Conservation (phyloP, 2,113 vertebrate species). For the Heterotis niloticus region DNA sequence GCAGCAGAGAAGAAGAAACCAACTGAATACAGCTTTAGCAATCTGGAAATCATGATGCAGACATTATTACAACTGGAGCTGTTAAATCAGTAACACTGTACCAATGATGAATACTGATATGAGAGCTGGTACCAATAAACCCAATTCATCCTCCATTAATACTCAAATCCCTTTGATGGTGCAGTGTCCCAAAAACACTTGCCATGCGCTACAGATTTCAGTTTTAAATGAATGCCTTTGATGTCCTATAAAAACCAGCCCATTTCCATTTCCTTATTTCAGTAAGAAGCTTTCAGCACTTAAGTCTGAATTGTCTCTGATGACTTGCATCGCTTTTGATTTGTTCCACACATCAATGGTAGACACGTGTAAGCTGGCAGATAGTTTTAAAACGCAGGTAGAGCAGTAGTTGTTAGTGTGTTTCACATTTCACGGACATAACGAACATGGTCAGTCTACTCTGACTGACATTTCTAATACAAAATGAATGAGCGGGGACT, state of each 20-base stretch:
- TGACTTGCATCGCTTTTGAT: not conserved
- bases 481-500: not conserved
- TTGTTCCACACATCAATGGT: too few relatives aligned
- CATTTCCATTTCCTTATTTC: not conserved
- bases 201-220: not conserved
- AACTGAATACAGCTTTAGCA: not conserved
- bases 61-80: not conserved
- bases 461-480: too few relatives aligned
- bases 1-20: not conserved
- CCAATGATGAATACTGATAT: not conserved
- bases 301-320: not conserved
- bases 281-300: not conserved
- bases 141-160: not conserved
- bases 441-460: not conserved
- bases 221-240: not conserved
- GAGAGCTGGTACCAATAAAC: not conserved
- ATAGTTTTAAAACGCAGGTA: not conserved
- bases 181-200: not conserved
- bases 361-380: not conserved
- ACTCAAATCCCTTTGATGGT: not conserved
- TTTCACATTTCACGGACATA: not conserved
- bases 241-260: not conserved
- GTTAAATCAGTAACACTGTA: not conserved
- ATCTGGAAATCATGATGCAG: not conserved
- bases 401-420: not conserved